These are phyloP conservation scores for Porites australiensis DNA, from an alignment of 64 coral and sea anemone genomes.

Conservation along the genomic window DNA sequence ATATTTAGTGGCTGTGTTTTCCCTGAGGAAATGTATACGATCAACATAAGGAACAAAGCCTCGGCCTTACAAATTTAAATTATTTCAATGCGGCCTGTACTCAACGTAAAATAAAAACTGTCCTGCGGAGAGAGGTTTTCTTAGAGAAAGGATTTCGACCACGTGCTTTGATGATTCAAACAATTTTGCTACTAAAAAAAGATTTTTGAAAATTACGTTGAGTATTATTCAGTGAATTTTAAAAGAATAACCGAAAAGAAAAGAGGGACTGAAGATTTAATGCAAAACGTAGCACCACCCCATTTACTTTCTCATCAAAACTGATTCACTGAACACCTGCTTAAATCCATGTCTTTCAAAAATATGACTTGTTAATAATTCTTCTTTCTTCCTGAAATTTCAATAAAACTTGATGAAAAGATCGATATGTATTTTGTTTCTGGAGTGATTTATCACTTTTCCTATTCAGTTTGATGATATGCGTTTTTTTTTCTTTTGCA, in stretches of 20 bases:
- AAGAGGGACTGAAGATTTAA: background rate
- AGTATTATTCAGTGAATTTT: background rate
- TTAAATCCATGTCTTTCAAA: background rate
- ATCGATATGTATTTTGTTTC: too few relatives aligned
- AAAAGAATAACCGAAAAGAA: background rate
- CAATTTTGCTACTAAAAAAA: too few relatives aligned
- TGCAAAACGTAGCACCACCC: background rate
- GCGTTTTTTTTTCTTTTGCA: too few relatives aligned
- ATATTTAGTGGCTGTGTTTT: background rate
- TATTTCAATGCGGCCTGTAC: background rate
- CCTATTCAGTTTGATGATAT: too few relatives aligned
- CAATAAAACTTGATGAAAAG: background rate
- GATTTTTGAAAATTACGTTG: too few relatives aligned
- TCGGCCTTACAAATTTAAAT: background rate
- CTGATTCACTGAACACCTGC: background rate
- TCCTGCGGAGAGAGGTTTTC: background rate
- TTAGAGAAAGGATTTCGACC: background rate
- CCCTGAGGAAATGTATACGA: background rate
- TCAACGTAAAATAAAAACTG: background rate
- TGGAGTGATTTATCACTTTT: too few relatives aligned
- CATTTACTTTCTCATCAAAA: constrained; percentile 1
- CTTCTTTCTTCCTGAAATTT: background rate
- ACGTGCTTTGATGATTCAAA: background rate
- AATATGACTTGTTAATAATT: background rate
- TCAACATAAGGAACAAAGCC: background rate